Conservation (phyloP, 2,797 vertebrate species). For the Ctenochaetus hawaiiensis region DNA sequence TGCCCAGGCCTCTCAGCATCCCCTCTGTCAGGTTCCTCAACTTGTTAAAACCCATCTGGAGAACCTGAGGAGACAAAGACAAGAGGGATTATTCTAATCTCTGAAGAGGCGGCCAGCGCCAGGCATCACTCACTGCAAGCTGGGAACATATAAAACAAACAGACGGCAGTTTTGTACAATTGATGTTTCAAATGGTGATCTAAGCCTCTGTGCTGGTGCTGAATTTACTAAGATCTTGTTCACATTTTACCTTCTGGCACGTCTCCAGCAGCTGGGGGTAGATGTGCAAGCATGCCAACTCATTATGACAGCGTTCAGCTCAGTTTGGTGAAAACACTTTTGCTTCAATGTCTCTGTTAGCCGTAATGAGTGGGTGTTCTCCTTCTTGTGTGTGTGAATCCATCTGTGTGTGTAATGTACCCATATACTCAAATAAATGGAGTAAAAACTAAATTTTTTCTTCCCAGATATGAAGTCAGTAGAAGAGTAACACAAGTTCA, state of each 20-base stretch:
- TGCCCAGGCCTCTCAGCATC: conserved; percentile 94
- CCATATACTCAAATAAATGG: too few relatives aligned
- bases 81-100: conserved; percentile 82
- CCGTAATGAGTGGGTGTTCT: conserved; percentile 46
- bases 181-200: conserved; percentile 72
- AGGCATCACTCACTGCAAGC: conserved; percentile 60
- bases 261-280: conserved; percentile 53
- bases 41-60: conserved; percentile 98
- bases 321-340: conserved; percentile 86
- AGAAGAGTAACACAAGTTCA: not conserved
- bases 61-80: conserved; percentile 88
- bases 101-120: conserved; percentile 51
- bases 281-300: conserved; percentile 55
- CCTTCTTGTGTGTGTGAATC: conserved; percentile 14
- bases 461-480: too few relatives aligned
- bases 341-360: conserved; percentile 55
- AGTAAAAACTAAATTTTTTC: too few relatives aligned
- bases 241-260: conserved; percentile 67
- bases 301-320: conserved; percentile 59
- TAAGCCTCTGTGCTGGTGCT: conserved; percentile 58
- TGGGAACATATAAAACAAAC: conserved; percentile 67
- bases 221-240: conserved; percentile 65
- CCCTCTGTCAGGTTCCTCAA: conserved; percentile 97
- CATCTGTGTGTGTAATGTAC: too few relatives aligned
- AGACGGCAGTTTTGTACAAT: conserved; percentile 59